Conservation (phyloP, 64 coral and sea anemone genomes). For the Orbicella faveolata region DNA sequence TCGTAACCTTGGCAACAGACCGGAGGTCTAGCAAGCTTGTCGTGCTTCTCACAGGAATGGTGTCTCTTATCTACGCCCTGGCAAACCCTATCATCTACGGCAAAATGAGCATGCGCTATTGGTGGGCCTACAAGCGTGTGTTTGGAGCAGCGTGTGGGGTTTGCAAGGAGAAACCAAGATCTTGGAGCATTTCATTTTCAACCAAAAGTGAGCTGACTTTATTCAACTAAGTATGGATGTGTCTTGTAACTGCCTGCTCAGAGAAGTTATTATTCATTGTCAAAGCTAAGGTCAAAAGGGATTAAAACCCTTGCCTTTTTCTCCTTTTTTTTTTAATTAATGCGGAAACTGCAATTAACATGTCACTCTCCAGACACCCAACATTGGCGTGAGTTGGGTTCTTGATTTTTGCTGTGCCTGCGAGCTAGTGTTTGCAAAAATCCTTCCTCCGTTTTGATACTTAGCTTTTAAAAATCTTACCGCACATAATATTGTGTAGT, state of each 20-base stretch:
- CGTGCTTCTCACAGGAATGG: slow-evolving; percentile 27
- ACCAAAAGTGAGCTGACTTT: background rate
- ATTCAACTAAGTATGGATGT: background rate
- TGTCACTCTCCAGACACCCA: no score
- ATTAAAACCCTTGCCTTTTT: no score
- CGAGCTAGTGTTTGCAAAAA: no score
- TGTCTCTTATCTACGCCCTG: slow-evolving; percentile 21
- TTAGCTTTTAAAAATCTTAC: no score
- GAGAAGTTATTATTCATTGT: no score
- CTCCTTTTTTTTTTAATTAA: no score
- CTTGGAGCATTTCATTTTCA: slow-evolving; percentile 29
- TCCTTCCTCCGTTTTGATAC: no score
- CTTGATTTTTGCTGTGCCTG: no score
- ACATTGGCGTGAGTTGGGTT: no score
- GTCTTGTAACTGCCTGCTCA: background rate
- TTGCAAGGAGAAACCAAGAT: slow-evolving; percentile 8
- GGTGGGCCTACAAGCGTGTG: slow-evolving; percentile 18
- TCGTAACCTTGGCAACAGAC: slow-evolving; percentile 25
- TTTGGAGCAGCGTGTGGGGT: background rate
- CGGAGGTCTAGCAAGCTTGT: slow-evolving; percentile 1
- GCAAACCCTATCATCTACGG: slow-evolving; percentile 35
- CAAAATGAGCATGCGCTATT: slow-evolving; percentile 29
- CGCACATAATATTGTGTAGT: no score
- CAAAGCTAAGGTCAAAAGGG: no score
- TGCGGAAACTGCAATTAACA: no score